A percentile compares a stretch with the other conserved stretches of the same genome.
phyloP scores from a whole-genome alignment of 2,113 vertebrate species.

The Sterna hirundo region DNA sequence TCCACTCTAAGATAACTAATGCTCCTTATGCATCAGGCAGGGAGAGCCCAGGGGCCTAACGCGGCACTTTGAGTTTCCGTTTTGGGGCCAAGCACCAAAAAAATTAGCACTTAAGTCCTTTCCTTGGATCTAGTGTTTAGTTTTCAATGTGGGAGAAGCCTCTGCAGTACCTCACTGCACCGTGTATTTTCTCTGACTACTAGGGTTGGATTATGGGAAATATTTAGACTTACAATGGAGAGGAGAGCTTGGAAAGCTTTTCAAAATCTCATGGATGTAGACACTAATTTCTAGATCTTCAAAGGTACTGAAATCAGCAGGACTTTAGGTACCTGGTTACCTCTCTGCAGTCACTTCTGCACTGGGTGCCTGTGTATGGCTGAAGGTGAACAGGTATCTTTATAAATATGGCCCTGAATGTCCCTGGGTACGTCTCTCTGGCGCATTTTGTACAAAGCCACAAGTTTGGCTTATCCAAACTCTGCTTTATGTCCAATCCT shows the following conservation, averaged over 20 bases:
- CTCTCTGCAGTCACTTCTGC: background rate
- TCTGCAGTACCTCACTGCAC: background rate
- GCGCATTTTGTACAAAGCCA: background rate
- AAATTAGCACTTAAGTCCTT: background rate
- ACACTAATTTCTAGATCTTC: background rate
- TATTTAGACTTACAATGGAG: background rate
- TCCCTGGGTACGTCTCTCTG: background rate
- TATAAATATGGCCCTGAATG: background rate
- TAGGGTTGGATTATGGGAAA: background rate
- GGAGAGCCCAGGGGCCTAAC: background rate
- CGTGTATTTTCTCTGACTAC: background rate
- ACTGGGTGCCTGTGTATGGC: background rate
- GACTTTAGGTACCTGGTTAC: background rate
- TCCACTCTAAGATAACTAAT: background rate
- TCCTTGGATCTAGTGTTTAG: background rate
- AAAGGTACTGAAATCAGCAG: background rate
- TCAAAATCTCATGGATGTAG: background rate
- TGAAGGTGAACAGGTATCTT: background rate
- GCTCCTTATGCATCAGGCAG: background rate
- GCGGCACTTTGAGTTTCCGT: background rate
- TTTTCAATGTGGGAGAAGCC: background rate
- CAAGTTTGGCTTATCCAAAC: background rate
- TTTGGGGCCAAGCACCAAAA: background rate
- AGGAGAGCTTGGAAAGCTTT: background rate
- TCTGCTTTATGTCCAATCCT: background rate